Percentiles rank a stretch among this genome's conserved stretches.
Evolutionary conservation across 2,888 invertebrate species (phyloP).

Genomic region (Blomia tropicalis): DNA sequence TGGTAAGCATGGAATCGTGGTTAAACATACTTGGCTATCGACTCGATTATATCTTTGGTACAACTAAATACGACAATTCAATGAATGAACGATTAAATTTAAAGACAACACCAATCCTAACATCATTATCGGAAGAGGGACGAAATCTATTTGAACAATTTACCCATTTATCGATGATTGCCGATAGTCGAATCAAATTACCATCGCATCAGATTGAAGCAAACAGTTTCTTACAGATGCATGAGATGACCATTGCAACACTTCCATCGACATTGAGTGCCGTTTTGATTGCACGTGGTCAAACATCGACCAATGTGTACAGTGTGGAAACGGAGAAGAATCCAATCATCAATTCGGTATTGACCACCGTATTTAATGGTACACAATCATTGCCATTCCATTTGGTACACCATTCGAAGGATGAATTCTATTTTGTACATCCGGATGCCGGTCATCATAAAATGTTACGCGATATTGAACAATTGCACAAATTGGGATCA

Average conservation of each 20-base stretch:
- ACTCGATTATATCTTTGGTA: slow-evolving; percentile 17
- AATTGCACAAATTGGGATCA: slow-evolving; percentile 61
- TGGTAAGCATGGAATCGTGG: slow-evolving; percentile 28
- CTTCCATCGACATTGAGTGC: slow-evolving; percentile 47
- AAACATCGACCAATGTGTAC: slow-evolving; percentile 47
- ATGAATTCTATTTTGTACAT: slow-evolving; percentile 79
- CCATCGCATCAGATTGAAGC: slow-evolving; percentile 28
- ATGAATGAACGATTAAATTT: background rate
- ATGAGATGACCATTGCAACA: slow-evolving; percentile 25
- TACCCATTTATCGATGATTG: slow-evolving; percentile 29
- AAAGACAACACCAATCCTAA: slow-evolving; percentile 29
- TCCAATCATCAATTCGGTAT: slow-evolving; percentile 74
- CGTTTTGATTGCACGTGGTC: slow-evolving; percentile 53
- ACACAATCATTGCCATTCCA: slow-evolving; percentile 71
- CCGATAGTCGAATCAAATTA: slow-evolving; percentile 27
- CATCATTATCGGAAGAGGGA: slow-evolving; percentile 30
- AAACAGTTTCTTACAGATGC: slow-evolving; percentile 23
- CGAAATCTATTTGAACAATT: slow-evolving; percentile 28
- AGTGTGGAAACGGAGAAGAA: slow-evolving; percentile 69
- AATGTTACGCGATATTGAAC: slow-evolving; percentile 69
- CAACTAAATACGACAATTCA: background rate
- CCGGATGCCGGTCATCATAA: slow-evolving; percentile 46
- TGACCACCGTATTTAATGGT: slow-evolving; percentile 77
- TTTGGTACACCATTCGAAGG: slow-evolving; percentile 42
- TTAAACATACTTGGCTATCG: slow-evolving; percentile 26